Percentiles rank a stretch among this genome's conserved stretches.
These are phyloP conservation scores for Oreochromis grahami DNA, from an alignment of 2,797 vertebrate species.

Conservation along the genomic window DNA sequence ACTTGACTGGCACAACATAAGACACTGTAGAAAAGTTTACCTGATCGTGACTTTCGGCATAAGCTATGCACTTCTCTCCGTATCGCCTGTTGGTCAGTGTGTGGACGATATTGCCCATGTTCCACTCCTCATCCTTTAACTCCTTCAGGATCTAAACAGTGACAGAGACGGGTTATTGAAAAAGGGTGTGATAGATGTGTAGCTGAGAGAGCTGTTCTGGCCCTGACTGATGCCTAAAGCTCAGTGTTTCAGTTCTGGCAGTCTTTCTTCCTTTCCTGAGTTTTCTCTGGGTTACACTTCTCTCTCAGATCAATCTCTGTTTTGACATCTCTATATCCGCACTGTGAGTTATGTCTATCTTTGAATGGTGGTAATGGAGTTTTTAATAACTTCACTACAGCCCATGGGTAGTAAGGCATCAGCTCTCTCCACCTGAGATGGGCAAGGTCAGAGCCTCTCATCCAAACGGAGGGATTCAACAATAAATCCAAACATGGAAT, in stretches of 20 bases:
- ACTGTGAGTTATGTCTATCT: conserved; percentile 71
- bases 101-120: conserved; percentile 88
- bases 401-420: conserved; percentile 65
- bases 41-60: conserved; percentile 98
- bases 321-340: conserved; percentile 74
- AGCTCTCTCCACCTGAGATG: conserved; percentile 58
- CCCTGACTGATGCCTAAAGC: conserved; percentile 57
- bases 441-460: conserved; percentile 70
- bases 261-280: conserved; percentile 38
- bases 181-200: conserved; percentile 56
- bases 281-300: conserved; percentile 66
- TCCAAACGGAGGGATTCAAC: conserved; percentile 55
- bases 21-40: conserved; percentile 66
- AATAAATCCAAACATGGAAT: conserved; percentile 67
- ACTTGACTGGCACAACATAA: background rate
- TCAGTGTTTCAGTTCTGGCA: conserved; percentile 38
- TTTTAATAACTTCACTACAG: conserved; percentile 74
- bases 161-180: conserved; percentile 60
- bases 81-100: conserved; percentile 91
- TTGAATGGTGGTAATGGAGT: conserved; percentile 73
- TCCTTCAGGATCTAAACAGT: conserved; percentile 89
- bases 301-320: conserved; percentile 70
- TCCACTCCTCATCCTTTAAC: conserved; percentile 94
- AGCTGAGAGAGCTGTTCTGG: conserved; percentile 40
- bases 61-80: conserved; percentile 92